Evolutionary conservation across 2,113 vertebrate genomes (phyloP).

Genomic region (Spermophilus dauricus): DNA sequence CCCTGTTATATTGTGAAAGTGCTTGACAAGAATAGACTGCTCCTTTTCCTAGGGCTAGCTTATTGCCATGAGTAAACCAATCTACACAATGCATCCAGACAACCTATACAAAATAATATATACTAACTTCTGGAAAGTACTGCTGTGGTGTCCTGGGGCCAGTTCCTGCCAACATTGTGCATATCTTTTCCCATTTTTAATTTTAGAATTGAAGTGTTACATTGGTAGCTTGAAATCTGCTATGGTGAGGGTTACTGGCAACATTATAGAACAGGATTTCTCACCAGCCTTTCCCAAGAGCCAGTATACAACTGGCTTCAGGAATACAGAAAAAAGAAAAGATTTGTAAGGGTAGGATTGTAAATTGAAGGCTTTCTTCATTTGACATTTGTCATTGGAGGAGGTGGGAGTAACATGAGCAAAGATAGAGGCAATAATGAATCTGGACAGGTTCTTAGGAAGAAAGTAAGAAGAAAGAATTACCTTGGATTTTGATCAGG

Average conservation of each 20-base stretch:
- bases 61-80: not conserved
- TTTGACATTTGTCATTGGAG: not conserved
- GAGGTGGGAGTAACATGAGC: not conserved
- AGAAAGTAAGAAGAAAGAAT: conserved; percentile 12
- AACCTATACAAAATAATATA: not conserved
- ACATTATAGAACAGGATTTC: not conserved
- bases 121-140: conserved; percentile 4
- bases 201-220: not conserved
- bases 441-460: not conserved
- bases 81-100: not conserved
- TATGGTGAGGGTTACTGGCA: not conserved
- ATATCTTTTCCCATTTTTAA: not conserved
- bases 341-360: not conserved
- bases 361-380: not conserved
- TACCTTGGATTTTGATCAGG: not conserved
- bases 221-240: conserved; percentile 1
- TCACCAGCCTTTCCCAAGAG: not conserved
- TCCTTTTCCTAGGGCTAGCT: not conserved
- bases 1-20: not conserved
- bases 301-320: not conserved
- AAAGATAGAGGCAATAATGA: not conserved
- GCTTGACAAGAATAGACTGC: not conserved
- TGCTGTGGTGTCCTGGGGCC: not conserved
- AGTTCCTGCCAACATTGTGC: not conserved
- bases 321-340: conserved; percentile 29